Evolutionary conservation across 1,140 invertebrate genomes (phyloP), one percentile per base, ranked within the genome.

Genomic region (Helicoverpa armigera): DNA sequence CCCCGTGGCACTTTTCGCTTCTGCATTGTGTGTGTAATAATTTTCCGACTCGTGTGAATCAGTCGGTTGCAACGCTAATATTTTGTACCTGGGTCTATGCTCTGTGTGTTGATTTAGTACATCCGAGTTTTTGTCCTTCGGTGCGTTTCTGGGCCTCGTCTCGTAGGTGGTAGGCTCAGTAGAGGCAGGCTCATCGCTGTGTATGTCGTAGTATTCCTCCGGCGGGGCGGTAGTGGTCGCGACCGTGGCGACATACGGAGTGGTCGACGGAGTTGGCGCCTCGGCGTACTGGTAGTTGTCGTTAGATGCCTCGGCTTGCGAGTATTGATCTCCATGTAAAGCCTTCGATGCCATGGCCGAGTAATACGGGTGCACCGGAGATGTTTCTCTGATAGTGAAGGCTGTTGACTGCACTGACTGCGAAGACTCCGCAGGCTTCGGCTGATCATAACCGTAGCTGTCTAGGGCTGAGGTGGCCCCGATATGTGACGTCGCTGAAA

Each of bases 281-380:
- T 94, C 91, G 11, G 89, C 90, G 58, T 92, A 93, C 43, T 92
- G 88, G 70, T 89, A 92, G 80, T 95, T 94, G 51, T 92, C 82
- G 70, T 94, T 95, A 0, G 94, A 94, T 5, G 91, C 91, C 50
- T 94, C 92, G 1, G 91, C 89, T 56, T 83, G 75, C 0, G 88
- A 83, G 51, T 88, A 58, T 35, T 86, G 85, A 13, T 92, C 90
- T 35, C 69, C 83, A 5, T 90, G 83, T 60, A 93, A 81, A 5
- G 91, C 86, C 81, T 95, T 94, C 5, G 86, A 61, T 3, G 90
- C 90, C 88, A 94, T 91, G 5, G 83, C 73, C 3, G 88, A 85
- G 60, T 93, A 95, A 81, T 94, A 94, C 50, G 87, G 82, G 48
- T 95, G 89, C 0, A 83, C 80, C 4, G 92, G 89, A 4, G 91